Conservation (phyloP, 2,113 vertebrate genomes). For the Atlantisia rogersi region DNA sequence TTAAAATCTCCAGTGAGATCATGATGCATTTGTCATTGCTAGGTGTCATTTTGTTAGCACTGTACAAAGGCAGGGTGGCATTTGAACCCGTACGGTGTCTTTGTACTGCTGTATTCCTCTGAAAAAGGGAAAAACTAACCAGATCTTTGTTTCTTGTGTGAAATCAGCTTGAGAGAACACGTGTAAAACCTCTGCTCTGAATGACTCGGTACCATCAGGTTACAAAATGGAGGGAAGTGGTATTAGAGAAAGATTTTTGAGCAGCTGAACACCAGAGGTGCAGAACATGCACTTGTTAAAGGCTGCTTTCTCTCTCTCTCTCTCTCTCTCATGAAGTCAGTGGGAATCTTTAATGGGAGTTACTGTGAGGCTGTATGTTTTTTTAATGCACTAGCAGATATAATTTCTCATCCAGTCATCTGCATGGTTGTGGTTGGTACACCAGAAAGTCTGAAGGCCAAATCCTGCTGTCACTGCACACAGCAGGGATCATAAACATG, state of each 20-base stretch:
- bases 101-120: background rate
- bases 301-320: background rate
- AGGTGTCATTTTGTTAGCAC: background rate
- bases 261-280: background rate
- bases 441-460: conserved; percentile 17
- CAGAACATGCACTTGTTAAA: background rate
- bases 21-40: background rate
- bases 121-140: background rate
- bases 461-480: conserved; percentile 6
- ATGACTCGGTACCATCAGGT: background rate
- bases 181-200: background rate
- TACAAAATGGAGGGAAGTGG: background rate
- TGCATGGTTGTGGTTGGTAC: background rate
- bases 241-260: background rate
- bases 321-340: background rate
- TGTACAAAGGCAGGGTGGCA: background rate
- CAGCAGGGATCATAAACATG: background rate
- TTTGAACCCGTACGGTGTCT: background rate
- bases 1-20: background rate
- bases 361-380: background rate
- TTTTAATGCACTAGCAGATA: conserved; percentile 11
- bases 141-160: background rate
- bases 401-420: conserved; percentile 2
- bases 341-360: conserved; percentile 6
- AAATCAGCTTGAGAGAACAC: background rate